phyloP scores from a whole-genome alignment of 2,797 vertebrate species.

The Dicrostonyx torquatus region DNA sequence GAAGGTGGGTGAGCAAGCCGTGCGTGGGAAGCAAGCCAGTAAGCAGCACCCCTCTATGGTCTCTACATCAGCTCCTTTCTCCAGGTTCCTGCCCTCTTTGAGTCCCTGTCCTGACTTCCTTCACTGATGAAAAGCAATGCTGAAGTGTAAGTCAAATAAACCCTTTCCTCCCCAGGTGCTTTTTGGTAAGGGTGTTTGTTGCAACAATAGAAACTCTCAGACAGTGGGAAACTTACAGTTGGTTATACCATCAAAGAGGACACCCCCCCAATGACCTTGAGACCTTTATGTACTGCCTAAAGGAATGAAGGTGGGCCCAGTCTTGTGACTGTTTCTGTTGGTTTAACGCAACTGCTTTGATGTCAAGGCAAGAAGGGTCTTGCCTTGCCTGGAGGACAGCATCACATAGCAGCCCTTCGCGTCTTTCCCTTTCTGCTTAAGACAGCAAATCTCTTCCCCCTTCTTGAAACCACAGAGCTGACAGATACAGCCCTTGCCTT shows the following conservation, averaged over 20 bases:
- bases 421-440: not conserved
- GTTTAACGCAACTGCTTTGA: not conserved
- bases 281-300: not conserved
- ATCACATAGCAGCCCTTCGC: not conserved
- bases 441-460: not conserved
- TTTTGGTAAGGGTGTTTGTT: not conserved
- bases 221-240: not conserved
- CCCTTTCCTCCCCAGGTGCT: not conserved
- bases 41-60: not conserved
- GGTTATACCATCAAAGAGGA: not conserved
- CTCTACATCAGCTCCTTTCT: not conserved
- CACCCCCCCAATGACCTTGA: no score
- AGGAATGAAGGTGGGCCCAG: not conserved
- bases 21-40: not conserved
- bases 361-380: not conserved
- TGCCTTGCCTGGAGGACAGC: not conserved
- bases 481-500: not conserved
- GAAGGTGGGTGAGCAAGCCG: not conserved
- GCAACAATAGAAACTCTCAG: not conserved
- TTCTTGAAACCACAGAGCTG: not conserved
- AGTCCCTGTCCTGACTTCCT: not conserved
- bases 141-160: not conserved
- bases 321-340: not conserved
- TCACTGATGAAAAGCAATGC: not conserved
- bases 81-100: not conserved